Evolutionary conservation across 2,797 vertebrate genomes (phyloP).

Genomic region (Microcaecilia unicolor): DNA sequence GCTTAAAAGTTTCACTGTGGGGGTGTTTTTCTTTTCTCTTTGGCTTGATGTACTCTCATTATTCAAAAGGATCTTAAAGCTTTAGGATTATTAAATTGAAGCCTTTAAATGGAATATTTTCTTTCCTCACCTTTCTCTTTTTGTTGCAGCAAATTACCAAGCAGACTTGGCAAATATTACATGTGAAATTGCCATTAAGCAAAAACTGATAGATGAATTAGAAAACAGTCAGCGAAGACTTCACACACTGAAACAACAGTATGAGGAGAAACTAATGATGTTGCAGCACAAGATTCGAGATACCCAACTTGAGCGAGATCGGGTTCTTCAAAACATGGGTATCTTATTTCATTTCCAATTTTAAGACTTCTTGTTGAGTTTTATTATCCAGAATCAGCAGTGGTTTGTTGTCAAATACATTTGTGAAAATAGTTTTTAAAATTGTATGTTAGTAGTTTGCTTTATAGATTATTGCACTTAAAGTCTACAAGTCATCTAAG

Average conservation of each 20-base stretch:
- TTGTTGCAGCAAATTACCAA: conserved; percentile 73
- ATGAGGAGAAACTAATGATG: conserved; percentile 92
- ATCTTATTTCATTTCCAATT: conserved; percentile 1
- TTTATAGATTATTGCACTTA: too few species aligned
- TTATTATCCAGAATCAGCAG: background rate
- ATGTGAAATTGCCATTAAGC: conserved; percentile 96
- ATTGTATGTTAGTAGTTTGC: too few species aligned
- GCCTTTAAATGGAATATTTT: conserved; percentile 4
- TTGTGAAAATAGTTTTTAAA: too few species aligned
- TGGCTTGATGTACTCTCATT: too few species aligned
- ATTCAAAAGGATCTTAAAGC: too few species aligned
- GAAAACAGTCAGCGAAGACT: conserved; percentile 92
- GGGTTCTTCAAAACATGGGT: conserved; percentile 91
- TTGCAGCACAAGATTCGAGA: conserved; percentile 91
- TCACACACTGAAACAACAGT: conserved; percentile 89
- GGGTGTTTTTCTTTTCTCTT: too few species aligned
- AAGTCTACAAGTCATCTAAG: too few species aligned
- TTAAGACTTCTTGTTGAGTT: background rate
- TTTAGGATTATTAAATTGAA: background rate
- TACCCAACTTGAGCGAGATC: conserved; percentile 91
- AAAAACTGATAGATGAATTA: conserved; percentile 92
- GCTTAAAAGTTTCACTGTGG: too few species aligned
- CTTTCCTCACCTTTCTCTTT: conserved; percentile 4
- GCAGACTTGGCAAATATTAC: conserved; percentile 94
- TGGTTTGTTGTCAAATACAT: background rate